Conservation (phyloP, 64 coral and sea anemone genomes). For the Pocillopora damicornis region DNA sequence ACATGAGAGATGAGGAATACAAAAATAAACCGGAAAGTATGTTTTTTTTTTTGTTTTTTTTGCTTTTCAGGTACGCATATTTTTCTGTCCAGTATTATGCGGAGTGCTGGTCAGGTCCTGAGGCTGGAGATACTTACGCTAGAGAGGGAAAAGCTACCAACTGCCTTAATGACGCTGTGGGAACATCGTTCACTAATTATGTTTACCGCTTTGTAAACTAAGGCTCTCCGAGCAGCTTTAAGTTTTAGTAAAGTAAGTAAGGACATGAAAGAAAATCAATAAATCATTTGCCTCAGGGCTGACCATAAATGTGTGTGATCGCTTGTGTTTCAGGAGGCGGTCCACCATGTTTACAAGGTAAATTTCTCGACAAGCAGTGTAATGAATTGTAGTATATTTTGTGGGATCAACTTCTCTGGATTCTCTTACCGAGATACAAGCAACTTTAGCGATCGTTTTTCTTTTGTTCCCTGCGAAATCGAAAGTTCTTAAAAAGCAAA, state of each 20-base stretch:
- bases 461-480: no score
- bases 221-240: background rate
- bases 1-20: no score
- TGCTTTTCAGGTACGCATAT: background rate
- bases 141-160: background rate
- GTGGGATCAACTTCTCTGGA: no score
- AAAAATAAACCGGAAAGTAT: background rate
- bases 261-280: background rate
- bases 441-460: no score
- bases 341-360: no score
- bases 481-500: no score
- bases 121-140: background rate
- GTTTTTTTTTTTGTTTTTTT: background rate
- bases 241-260: background rate
- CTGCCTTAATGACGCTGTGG: background rate
- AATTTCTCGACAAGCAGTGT: no score
- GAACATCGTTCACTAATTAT: background rate
- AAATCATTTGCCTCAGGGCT: background rate
- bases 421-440: no score
- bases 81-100: background rate
- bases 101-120: background rate
- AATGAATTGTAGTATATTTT: no score
- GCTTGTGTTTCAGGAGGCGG: no score
- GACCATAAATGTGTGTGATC: no score
- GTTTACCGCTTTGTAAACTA: background rate